Evolutionary conservation across 2,113 vertebrate genomes (phyloP).

Genomic region (Colinus virginianus): DNA sequence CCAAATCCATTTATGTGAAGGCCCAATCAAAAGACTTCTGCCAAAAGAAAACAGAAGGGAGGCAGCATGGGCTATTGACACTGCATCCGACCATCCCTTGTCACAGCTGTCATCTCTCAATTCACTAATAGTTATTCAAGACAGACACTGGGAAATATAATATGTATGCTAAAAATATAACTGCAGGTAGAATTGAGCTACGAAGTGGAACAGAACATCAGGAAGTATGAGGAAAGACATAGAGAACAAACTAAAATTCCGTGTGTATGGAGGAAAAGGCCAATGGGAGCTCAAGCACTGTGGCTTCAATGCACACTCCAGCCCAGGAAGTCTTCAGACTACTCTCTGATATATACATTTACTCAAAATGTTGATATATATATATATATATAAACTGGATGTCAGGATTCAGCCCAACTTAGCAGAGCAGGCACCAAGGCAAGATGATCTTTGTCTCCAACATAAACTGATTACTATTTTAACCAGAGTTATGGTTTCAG

Average conservation of each 20-base stretch:
- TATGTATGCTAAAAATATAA: not conserved
- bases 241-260: not conserved
- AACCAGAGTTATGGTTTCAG: not conserved
- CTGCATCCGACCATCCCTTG: not conserved
- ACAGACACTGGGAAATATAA: not conserved
- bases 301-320: not conserved
- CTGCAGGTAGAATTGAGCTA: not conserved
- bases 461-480: not conserved
- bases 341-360: not conserved
- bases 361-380: not conserved
- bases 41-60: not conserved
- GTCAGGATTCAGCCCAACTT: not conserved
- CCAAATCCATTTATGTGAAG: not conserved
- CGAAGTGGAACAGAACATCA: not conserved
- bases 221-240: not conserved
- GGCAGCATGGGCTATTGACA: not conserved
- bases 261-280: not conserved
- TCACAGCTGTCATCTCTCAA: not conserved
- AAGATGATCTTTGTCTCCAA: not conserved
- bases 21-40: not conserved
- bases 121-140: not conserved
- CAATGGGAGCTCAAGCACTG: not conserved
- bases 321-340: not conserved
- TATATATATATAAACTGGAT: not conserved
- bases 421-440: not conserved